phyloP scores from a whole-genome alignment of 2,113 vertebrate species.

The Cheirogaleus medius region DNA sequence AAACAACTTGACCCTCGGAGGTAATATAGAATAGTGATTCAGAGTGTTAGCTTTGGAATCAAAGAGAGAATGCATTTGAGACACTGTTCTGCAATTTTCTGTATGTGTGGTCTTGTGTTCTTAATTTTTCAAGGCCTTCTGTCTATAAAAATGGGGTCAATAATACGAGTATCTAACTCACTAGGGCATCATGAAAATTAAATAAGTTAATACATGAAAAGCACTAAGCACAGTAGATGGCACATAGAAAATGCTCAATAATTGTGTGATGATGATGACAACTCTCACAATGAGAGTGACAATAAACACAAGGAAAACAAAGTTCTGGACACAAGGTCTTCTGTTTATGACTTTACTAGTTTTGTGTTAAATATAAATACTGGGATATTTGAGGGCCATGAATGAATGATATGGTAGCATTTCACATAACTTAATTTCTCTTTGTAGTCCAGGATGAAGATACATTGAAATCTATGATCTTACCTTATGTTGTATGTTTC shows the following conservation, averaged over 20 bases:
- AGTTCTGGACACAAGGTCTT: not conserved
- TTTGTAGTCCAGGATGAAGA: not conserved
- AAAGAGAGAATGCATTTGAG: not conserved
- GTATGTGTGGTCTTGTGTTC: not conserved
- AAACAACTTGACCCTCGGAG: not conserved
- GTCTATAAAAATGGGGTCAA: not conserved
- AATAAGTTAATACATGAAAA: not conserved
- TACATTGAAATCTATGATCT: not conserved
- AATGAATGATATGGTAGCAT: not conserved
- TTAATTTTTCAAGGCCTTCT: not conserved
- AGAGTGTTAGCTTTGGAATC: not conserved
- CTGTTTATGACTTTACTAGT: not conserved
- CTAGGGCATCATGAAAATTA: not conserved
- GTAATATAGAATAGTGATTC: not conserved
- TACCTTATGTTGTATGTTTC: not conserved
- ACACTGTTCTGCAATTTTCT: not conserved
- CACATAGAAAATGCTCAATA: not conserved
- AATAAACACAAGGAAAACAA: not conserved
- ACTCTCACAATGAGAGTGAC: not conserved
- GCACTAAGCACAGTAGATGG: not conserved
- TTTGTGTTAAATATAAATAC: not conserved
- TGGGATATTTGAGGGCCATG: not conserved
- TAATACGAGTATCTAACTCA: not conserved
- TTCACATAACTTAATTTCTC: not conserved
- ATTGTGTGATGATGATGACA: not conserved